Evolutionary conservation across 2,888 invertebrate species (phyloP).

Genomic region (Pristionchus maxplancki): DNA sequence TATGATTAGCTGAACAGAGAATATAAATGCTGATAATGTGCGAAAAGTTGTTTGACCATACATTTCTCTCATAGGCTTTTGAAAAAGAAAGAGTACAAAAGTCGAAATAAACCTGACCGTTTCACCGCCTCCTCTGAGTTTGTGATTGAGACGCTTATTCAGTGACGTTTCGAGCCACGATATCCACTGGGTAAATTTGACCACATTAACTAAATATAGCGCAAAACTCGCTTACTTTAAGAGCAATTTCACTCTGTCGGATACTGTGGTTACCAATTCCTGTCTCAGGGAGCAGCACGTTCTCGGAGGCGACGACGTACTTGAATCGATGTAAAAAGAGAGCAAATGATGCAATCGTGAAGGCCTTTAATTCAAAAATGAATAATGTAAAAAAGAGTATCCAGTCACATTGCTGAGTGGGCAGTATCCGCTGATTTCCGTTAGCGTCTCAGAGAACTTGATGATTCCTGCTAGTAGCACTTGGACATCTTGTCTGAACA

Average conservation of each 20-base stretch:
- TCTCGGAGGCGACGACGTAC: neutral
- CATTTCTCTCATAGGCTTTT: no score
- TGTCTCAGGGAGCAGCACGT: neutral
- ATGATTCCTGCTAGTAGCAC: neutral
- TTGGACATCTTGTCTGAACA: neutral
- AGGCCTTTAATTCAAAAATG: no score
- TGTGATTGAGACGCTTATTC: neutral
- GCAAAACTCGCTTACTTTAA: neutral
- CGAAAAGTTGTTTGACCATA: no score
- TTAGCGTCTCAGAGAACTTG: neutral
- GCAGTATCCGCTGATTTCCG: neutral
- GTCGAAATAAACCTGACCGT: no score
- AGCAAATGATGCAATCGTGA: neutral
- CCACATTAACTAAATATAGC: neutral
- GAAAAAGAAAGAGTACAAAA: no score
- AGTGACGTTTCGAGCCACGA: neutral
- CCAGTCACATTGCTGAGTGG: neutral
- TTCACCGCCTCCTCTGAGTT: neutral
- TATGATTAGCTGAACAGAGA: neutral
- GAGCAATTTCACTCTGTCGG: neutral
- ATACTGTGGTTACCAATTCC: neutral
- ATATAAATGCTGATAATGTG: no score
- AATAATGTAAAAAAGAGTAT: no score
- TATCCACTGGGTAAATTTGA: neutral
- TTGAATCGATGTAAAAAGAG: neutral